Evolutionary conservation across 64 coral and sea anemone genomes (phyloP).

Genomic region (Actinia tenebrosa): DNA sequence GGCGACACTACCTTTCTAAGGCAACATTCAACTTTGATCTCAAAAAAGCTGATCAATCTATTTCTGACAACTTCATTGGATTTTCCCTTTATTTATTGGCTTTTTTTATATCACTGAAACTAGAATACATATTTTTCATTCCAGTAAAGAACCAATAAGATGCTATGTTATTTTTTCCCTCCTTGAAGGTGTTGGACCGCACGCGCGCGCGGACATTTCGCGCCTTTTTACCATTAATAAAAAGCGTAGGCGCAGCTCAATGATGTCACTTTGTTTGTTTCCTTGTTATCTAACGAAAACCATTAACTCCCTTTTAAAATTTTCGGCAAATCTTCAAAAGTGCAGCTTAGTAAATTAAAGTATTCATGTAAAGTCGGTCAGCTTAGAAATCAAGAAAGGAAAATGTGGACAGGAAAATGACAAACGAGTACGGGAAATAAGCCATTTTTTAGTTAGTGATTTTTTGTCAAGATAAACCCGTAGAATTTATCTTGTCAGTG

Average conservation of each 20-base stretch:
- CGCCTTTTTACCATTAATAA: neutral
- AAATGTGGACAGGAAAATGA: neutral
- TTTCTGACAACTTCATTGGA: neutral
- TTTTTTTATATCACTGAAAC: too few species aligned
- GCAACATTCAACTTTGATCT: neutral
- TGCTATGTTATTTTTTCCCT: neutral
- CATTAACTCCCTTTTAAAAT: neutral
- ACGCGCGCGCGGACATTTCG: neutral
- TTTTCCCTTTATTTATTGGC: too few species aligned
- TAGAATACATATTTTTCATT: too few species aligned
- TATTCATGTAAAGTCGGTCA: neutral
- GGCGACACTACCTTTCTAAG: neutral
- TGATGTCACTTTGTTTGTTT: neutral
- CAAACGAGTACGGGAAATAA: too few species aligned
- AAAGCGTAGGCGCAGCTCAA: neutral
- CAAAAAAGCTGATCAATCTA: neutral
- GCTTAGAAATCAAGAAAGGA: neutral
- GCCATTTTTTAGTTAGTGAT: neutral
- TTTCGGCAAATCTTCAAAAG: constrained; percentile 1
- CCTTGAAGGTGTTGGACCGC: too few species aligned
- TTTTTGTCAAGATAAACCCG: neutral
- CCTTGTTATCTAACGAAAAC: neutral
- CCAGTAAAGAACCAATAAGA: neutral
- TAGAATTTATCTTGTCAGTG: too few species aligned
- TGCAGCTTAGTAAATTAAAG: neutral